Base-by-base conservation (phyloP, 2,888 invertebrate genomes). In the Rhopalosiphum nymphaeae region DNA sequence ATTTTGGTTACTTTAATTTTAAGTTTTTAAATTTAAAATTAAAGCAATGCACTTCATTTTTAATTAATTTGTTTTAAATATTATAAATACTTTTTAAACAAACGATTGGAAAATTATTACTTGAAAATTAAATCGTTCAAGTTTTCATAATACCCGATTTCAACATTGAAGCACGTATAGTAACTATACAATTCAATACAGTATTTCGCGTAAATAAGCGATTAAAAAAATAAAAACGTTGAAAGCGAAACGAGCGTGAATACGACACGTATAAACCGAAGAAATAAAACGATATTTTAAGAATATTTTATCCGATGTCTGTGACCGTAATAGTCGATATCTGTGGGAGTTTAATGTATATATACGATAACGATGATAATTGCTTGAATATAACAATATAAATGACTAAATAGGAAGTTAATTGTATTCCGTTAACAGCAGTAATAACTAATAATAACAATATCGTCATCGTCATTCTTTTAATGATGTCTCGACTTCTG, bases 331-430 rank as follows among this genome's bases (percentile, higher is more conserved):
- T 29, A 86, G 29, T 86, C 7, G 49, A 49, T 42, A 61, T 21
- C 61, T 29, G 13, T 0, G 46, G 1, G 7, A n/a, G 26, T n/a
- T 91, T 25, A 46, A 46, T 36, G 13, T 21, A n/a, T 46, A 46
- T 46, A 46, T 0, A n/a, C 46, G n/a, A 44, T 46, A 86, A n/a
- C 91, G 44, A 57, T n/a, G n/a, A 53, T 84, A 91, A 91, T 91
- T 84, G 56, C 56, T 84, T 21, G 44, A 53, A 16, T 53, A 13
- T 53, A 16, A 21, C 53, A 53, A 53, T 21, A 85, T 85, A 56
- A 84, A 26, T 16, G 84, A 36, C 16, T 53, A 84, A 21, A 90
- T n/a, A 36, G 49, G 44, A 42, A 67, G n/a, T 11, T 21, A 91
- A 91, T 84, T 84, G 10, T 42, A 84, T 85, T 91, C 56, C 10